Evolutionary conservation across 2,113 vertebrate genomes (phyloP), one percentile per base, ranked within the genome.

Genomic region (Hydrolagus affinis): DNA sequence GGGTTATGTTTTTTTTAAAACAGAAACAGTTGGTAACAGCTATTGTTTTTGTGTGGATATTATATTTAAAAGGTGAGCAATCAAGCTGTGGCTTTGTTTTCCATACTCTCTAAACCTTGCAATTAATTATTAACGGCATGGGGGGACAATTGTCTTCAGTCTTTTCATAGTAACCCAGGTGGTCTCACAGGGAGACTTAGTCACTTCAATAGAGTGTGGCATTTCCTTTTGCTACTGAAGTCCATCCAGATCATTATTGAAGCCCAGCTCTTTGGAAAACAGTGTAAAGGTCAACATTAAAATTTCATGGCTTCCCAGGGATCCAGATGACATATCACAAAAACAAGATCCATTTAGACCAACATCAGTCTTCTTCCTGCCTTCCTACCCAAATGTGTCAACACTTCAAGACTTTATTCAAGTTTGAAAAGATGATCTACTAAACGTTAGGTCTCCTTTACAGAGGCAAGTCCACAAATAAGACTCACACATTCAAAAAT

Each of bases 261-360:
- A 14, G 57, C 17, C 12, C 21, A 78, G n/a, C 75, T 25, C 57
- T 23, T 6, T 23, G 75, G 75, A 25, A 78, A 23, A 60, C 10
- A 60, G 57, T 25, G 57, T 10, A 59, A 78, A 78, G 75, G 56
- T 78, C 23, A 25, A 14, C 56, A 78, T 78, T 78, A 78, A 78
- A 60, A 60, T 78, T 78, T 60, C 75, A 78, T 60, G 57, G 75
- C 56, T 78, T 25, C 11, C 56, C 57, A 25, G 8, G 4, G n/a
- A 60, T 60, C 11, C 21, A 25, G 30, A 57, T 60, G 1, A 23
- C 57, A 25, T 56, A 60, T 78, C 75, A 23, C 44, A 44, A 44
- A 44, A 44, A 23, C n/a, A 60, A 21, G n/a, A 23, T 14, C 56
- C 12, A 78, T 78, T 78, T 78, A 11, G 57, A 0, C n/a, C 57